phyloP scores from a whole-genome alignment of 2,888 invertebrate species.

The Hypselothyrea guttata region DNA sequence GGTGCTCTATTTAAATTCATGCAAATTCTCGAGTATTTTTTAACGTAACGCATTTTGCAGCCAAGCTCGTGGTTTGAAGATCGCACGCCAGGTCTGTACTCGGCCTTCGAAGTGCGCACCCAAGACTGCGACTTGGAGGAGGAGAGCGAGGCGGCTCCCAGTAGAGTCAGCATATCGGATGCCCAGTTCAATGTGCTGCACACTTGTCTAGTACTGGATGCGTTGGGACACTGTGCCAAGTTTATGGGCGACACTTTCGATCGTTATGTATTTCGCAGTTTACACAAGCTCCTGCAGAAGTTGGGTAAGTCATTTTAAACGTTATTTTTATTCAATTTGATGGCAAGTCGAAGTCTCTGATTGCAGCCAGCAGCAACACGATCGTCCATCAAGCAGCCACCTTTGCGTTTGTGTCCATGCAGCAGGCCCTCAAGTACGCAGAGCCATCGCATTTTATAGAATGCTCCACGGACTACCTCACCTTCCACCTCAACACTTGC shows the following conservation, averaged over 20 bases:
- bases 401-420: constrained; percentile 84
- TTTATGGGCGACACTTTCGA: constrained; percentile 84
- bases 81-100: constrained; percentile 81
- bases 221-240: constrained; percentile 86
- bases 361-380: constrained; percentile 86
- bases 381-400: constrained; percentile 86
- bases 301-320: constrained; percentile 83
- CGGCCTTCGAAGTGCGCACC: constrained; percentile 80
- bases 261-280: constrained; percentile 85
- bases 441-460: constrained; percentile 86
- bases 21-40: neutral
- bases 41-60: constrained; percentile 34
- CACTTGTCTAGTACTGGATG: constrained; percentile 87
- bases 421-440: constrained; percentile 84
- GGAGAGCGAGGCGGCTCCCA: constrained; percentile 49
- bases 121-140: constrained; percentile 80
- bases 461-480: constrained; percentile 88
- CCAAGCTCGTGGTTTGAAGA: constrained; percentile 79
- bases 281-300: constrained; percentile 88
- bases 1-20: constrained; percentile 37
- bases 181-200: constrained; percentile 87
- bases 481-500: constrained; percentile 86
- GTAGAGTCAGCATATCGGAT: constrained; percentile 75
- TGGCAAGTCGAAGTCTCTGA: too few relatives aligned
- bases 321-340: too few relatives aligned